phyloP scores from a whole-genome alignment of 2,888 invertebrate species.

The Harpalus rubripes region DNA sequence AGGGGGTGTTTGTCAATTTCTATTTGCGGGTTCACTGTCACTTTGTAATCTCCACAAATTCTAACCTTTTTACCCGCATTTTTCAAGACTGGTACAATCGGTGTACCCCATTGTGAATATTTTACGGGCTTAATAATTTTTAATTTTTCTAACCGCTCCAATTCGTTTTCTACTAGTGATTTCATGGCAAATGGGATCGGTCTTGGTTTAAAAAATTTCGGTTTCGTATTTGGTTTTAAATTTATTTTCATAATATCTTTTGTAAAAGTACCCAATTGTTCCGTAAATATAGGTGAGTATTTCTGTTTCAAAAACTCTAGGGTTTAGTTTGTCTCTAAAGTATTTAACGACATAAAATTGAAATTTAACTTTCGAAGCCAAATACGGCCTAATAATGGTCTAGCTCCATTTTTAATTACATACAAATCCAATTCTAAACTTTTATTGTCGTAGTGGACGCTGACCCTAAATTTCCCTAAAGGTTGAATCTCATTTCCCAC shows the following conservation, averaged over 20 bases:
- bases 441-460: not conserved
- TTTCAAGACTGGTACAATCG: conserved; percentile 1
- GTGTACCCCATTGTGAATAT: conserved; percentile 32
- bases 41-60: conserved; percentile 13
- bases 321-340: not conserved
- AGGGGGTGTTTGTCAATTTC: not conserved
- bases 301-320: conserved; percentile 5
- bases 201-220: conserved; percentile 69
- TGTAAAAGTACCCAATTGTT: conserved; percentile 27
- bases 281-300: not conserved
- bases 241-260: conserved; percentile 2
- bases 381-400: conserved; percentile 5
- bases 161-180: conserved; percentile 70
- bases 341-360: not conserved
- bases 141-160: conserved; percentile 63
- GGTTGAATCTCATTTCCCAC: conserved; percentile 31
- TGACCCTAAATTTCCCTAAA: conserved; percentile 12
- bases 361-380: not conserved
- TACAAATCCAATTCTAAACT: conserved; percentile 2
- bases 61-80: not conserved
- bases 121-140: conserved; percentile 1
- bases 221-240: conserved; percentile 16
- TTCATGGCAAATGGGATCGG: conserved; percentile 70
- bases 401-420: conserved; percentile 19
- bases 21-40: conserved; percentile 6